These are phyloP conservation scores for Drosophila nr. perissopoda DNA, from an alignment of 2,888 invertebrate genomes.

Conservation along the genomic window DNA sequence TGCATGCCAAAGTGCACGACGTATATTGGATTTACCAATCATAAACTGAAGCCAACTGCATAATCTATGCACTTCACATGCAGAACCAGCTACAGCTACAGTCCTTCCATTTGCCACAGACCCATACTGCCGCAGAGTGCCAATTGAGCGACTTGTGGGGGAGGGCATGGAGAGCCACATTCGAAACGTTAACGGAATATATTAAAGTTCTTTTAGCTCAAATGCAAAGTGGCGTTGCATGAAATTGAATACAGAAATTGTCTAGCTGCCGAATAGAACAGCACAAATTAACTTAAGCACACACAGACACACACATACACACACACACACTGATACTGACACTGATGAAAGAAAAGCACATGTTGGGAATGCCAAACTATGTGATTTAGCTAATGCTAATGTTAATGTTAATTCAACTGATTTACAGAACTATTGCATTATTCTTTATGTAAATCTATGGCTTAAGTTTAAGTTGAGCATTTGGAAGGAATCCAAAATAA, in stretches of 20 bases:
- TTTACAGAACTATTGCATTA: background rate
- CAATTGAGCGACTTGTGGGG: slow-evolving; percentile 2
- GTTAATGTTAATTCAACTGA: background rate
- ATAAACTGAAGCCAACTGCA: slow-evolving; percentile 81
- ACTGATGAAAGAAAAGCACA: background rate
- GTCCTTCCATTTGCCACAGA: slow-evolving; percentile 11
- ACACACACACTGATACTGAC: background rate
- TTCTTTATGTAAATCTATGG: background rate
- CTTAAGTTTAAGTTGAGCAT: too few relatives aligned
- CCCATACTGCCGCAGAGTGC: slow-evolving; percentile 3
- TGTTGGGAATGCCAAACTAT: background rate
- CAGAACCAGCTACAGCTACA: slow-evolving; percentile 44
- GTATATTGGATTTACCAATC: slow-evolving; percentile 79
- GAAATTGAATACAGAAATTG: slow-evolving; percentile 53
- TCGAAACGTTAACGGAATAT: slow-evolving; percentile 55
- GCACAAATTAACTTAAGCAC: background rate
- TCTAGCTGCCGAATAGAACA: slow-evolving; percentile 19
- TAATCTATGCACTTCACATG: slow-evolving; percentile 76
- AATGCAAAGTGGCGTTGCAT: slow-evolving; percentile 63
- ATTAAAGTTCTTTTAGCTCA: slow-evolving; percentile 53
- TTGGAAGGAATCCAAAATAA: background rate
- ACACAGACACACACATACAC: background rate
- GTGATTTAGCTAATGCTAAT: background rate
- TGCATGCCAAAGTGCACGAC: slow-evolving; percentile 76
- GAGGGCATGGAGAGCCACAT: slow-evolving; percentile 9